Evolutionary conservation across 2,888 invertebrate genomes (phyloP), one percentile per base, ranked within the genome.

Genomic region (Coremacera marginata): DNA sequence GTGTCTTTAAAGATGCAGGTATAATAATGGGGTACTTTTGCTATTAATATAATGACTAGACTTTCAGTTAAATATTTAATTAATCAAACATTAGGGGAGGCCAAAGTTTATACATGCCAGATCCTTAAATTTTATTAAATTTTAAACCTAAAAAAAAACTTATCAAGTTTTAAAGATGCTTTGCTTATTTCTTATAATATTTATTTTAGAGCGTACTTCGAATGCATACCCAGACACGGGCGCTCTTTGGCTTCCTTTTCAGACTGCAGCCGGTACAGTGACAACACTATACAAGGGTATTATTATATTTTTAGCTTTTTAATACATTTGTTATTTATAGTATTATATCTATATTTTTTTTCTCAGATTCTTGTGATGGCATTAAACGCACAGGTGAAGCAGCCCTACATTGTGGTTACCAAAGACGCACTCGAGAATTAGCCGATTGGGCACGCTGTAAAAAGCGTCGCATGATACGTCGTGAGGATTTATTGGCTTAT

Each of bases 261-360:
- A 95, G 90, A 94, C 94, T 84, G 94, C 95, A 84, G 94, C 94
- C 83, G 94, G 94, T 77, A 93, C 94, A 81, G 94, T 94, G 82
- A 94, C 95, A 80, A 91, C 93, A 76, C 90, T 95, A 81, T 95
- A 94, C 89, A 94, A 94, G 94, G 94, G 94, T 94, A 88, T 73
- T 63, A 19, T 73, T 31, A 5, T 37, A 25, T 8, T 63, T 25
- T 25, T 62, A 27, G 9, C 16, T 62, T 16, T 22, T 52, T 27
- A 62, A 31, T 14, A 14, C 49, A 44, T 22, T 57, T 57, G n/a
- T 52, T 34, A 34, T 37, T 27, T 51, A 19, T 49, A 5, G 27
- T 44, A 3, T 68, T 19, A 8, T 57, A 65, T 31, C 5, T 60
- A 31, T 63, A 9, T 9, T 55, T 19, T 52, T 55, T 55, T 16